Evolutionary conservation across 2,797 vertebrate species (phyloP), one percentile per base, ranked within the genome.

Genomic region (Protosalanx chinensis): DNA sequence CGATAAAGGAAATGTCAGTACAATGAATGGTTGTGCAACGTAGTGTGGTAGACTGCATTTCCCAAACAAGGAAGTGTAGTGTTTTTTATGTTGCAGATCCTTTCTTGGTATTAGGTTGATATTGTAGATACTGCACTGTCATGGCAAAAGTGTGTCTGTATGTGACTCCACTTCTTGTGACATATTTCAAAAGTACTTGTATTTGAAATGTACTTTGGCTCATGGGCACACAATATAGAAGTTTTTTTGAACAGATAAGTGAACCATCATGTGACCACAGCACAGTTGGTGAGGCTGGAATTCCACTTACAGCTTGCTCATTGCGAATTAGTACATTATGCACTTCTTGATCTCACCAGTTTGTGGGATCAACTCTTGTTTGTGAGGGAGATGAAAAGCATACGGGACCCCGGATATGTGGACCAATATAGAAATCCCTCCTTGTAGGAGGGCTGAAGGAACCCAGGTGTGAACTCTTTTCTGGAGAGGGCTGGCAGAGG

Each of bases 11-110:
- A 13, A 46, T 8, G 13, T 46, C 41, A 12, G 41, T 46, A 46
- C 2, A 46, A 46, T 8, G 10, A 46, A 46, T 12, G 41, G 41
- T 13, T 46, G 41, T 46, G 41, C 41, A 46, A 46, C 2, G 41
- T 46, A 13, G 2, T 46, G 41, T 46, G 41, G 41, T 0, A 49
- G 15, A 0, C 3, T 64, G 84, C 79, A 82, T 82, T 72, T 72
- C 78, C 82, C 72, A 4, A 74, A 81, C 23, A 58, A 56, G 78
- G 86, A 88, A 85, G 82, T 79, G 68, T 68, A 77, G 12, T 4
- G 81, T 79, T 67, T 68, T 78, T 15, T 4, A n/a, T 29, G 27
- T 23, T 23, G 23, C 20, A 29, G 10, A 29, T 20, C 12, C 2
- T 32, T 10, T 33, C 23, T 63, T 16, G 6, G 30, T 12, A 63